These are phyloP conservation scores for Butorides virescens DNA, from an alignment of 2,113 vertebrate species.

Conservation along the genomic window DNA sequence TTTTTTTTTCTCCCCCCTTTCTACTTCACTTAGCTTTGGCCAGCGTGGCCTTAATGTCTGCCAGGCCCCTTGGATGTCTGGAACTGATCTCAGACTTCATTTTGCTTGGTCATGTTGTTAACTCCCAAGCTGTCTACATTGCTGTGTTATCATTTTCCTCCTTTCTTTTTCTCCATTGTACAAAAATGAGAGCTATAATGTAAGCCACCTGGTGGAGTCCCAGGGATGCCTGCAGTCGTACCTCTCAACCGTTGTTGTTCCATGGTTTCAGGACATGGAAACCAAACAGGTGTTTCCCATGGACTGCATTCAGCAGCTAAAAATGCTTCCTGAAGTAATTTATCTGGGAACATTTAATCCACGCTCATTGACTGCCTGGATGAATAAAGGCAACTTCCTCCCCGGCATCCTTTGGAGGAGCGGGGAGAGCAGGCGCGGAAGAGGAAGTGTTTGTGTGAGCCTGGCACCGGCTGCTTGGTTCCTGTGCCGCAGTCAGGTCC, in stretches of 20 bases:
- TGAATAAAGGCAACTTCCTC: background rate
- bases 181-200: fast-evolving
- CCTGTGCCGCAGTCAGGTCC: no score
- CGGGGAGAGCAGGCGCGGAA: background rate
- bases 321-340: slow-evolving; percentile 14
- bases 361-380: background rate
- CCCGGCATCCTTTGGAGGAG: background rate
- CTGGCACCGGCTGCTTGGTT: background rate
- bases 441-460: background rate
- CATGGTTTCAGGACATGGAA: background rate
- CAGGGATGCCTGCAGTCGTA: fast-evolving
- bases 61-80: background rate
- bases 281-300: slow-evolving; percentile 39
- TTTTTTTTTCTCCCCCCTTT: background rate
- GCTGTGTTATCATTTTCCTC: background rate
- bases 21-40: background rate
- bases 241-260: background rate
- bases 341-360: background rate
- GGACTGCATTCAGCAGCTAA: background rate
- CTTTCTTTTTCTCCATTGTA: background rate
- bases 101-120: fast-evolving
- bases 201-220: background rate
- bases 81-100: background rate
- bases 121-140: background rate
- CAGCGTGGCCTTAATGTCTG: background rate